Base-by-base conservation (phyloP, 2,113 vertebrate species). In the Notarius lentiginosus region DNA sequence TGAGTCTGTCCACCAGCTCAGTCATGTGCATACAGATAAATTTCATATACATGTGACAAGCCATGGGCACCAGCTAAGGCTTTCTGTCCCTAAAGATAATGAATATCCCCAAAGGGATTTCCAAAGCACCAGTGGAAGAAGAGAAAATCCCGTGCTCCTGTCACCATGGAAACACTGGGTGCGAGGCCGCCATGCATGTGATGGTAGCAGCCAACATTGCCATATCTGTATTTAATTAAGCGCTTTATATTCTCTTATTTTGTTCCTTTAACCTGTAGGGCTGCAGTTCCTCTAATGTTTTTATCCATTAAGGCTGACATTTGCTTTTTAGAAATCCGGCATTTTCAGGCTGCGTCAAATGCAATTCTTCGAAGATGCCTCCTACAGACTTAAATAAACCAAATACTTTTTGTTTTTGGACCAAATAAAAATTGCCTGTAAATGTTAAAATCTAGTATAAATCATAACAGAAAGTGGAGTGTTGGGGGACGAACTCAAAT, bases 131-230 rank as follows among this genome's bases (percentile, higher is more conserved):
- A 86, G 66, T 58, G 47, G 58, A 88, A 68, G 75, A 61, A 49
- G 17, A 53, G 34, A 79, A 82, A 80, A 84, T 51, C 72, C 87
- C 27, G 56, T 80, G 79, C 18, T 79, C 27, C 5, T 53, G 76
- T 91, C 75, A 88, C 89, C 90, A 91, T 90, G 89, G 89, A 86
- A 90, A 90, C 89, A 84, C 86, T 76, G 73, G 47, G 60, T 47
- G 68, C 7, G 15, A 73, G n/a, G 30, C 53, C 73, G 60, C 68
- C 34, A 72, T 80, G 63, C 77, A 82, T 80, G 87, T 72, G 17
- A 86, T 85, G 80, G 68, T 82, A 47, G 47, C 65, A 82, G 72
- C 61, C 65, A 18, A 27, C 41, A 68, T 27, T 11, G 14, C 3
- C 20, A 70, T 30, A 58, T 84, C 22, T 30, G 51, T 14, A 7